These are phyloP conservation scores for Drosophila greeni DNA, from an alignment of 2,888 invertebrate genomes.

Conservation along the genomic window DNA sequence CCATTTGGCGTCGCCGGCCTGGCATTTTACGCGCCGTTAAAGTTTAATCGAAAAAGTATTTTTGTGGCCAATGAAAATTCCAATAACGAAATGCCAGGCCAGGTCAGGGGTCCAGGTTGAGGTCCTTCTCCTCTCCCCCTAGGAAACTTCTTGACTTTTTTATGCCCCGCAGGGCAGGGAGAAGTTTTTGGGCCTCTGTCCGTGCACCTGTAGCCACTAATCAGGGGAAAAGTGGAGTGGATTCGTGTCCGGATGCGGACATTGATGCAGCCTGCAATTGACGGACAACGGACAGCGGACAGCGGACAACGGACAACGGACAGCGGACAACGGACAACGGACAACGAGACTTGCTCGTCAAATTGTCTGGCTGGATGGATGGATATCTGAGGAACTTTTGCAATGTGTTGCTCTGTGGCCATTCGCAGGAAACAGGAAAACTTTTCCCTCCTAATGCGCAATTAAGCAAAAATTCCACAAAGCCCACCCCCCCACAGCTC, in stretches of 20 bases:
- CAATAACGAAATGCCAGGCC: constrained; percentile 61
- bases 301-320: constrained; percentile 7
- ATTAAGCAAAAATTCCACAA: constrained; percentile 51
- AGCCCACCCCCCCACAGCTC: constrained; percentile 7
- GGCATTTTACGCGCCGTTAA: constrained; percentile 69
- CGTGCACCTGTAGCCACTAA: constrained; percentile 51
- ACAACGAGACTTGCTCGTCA: constrained; percentile 12
- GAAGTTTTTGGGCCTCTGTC: constrained; percentile 17
- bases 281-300: constrained; percentile 18
- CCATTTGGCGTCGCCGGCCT: constrained; percentile 39
- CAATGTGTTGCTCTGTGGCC: constrained; percentile 39
- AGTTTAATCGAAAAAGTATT: constrained; percentile 72
- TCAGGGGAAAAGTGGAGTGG: constrained; percentile 11
- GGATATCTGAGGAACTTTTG: constrained; percentile 38
- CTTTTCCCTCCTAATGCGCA: constrained; percentile 60
- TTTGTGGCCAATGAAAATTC: constrained; percentile 71
- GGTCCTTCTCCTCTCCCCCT: neutral
- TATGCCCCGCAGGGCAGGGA: constrained; percentile 34
- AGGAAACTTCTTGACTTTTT: constrained; percentile 53
- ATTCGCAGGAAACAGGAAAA: constrained; percentile 47
- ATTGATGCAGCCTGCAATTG: constrained; percentile 51
- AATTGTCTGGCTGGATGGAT: constrained; percentile 24
- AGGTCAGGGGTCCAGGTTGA: neutral
- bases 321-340: constrained; percentile 2
- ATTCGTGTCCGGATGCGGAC: neutral